Percentiles rank a stretch among this genome's conserved stretches.
These are phyloP conservation scores for Bos taurus DNA, from an alignment of 2,113 vertebrate genomes.

Conservation along the genomic window ARS-UCD2.0 NC_037331.1:68565001-68565500, in stretches of 20 bases:
- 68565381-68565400: background rate
- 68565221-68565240: background rate
- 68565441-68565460: background rate
- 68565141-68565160: background rate
- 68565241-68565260: background rate
- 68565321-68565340: background rate
- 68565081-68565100: background rate
- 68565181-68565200: too few relatives aligned
- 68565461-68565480: background rate
- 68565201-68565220: background rate
- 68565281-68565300: background rate
- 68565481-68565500: background rate
- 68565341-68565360: background rate
- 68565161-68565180: background rate
- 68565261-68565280: background rate
- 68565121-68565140: background rate
- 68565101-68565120: background rate
- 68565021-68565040: background rate
- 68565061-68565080: background rate
- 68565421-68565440: background rate
- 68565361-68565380: background rate
- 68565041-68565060: constrained; percentile 7
- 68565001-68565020: background rate
- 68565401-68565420: background rate
- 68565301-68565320: background rate